Evolutionary conservation across 2,113 vertebrate species (phyloP).

Genomic region (Machaerirhynchus nigripectus): DNA sequence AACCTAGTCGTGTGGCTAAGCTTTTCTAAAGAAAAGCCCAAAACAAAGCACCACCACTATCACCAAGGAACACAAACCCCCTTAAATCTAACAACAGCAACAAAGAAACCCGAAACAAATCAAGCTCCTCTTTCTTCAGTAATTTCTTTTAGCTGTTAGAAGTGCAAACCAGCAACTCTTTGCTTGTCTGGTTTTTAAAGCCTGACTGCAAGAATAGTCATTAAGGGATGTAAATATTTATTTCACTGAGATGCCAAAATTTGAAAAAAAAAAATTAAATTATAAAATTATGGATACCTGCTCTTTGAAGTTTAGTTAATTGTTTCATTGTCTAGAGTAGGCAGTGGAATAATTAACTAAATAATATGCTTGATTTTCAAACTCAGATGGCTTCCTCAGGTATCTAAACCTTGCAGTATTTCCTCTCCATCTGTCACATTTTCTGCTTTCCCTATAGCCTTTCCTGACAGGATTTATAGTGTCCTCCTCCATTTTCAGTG

Average conservation of each 20-base stretch:
- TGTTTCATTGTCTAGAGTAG: neutral
- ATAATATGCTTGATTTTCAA: neutral
- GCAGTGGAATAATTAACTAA: neutral
- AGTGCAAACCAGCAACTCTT: neutral
- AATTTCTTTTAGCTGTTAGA: neutral
- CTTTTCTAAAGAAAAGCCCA: neutral
- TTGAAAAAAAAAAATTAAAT: neutral
- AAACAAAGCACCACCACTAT: neutral
- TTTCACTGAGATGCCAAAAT: neutral
- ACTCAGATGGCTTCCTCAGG: neutral
- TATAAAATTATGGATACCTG: neutral
- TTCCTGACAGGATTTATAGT: neutral
- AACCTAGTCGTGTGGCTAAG: neutral
- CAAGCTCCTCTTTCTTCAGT: neutral
- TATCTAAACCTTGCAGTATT: neutral
- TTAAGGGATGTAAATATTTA: neutral
- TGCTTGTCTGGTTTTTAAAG: neutral
- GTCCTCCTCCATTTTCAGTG: neutral
- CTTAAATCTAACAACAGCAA: neutral
- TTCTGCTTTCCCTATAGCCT: neutral
- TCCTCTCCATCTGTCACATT: neutral
- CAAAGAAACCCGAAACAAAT: neutral
- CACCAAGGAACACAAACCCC: neutral
- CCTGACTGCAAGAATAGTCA: neutral
- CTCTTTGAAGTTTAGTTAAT: conserved; percentile 17